Conservation (phyloP, 2,113 vertebrate species). For the Rissa tridactyla region DNA sequence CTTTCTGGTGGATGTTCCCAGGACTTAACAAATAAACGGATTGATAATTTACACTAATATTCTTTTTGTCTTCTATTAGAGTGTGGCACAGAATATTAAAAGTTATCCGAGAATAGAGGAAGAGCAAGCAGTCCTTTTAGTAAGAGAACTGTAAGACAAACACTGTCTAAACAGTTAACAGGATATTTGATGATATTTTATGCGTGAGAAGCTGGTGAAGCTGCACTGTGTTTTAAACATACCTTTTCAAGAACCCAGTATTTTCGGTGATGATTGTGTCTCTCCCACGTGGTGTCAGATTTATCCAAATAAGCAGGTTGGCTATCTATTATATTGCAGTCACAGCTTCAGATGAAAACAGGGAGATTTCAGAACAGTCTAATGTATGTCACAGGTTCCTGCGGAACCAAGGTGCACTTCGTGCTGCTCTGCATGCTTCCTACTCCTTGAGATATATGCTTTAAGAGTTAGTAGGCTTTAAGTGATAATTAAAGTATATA, state of each 20-base stretch:
- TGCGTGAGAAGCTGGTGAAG: not conserved
- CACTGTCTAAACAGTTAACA: not conserved
- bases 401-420: not conserved
- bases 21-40: not conserved
- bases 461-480: not conserved
- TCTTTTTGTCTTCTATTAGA: not conserved
- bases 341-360: not conserved
- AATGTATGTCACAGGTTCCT: not conserved
- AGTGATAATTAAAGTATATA: not conserved
- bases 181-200: not conserved
- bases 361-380: not conserved
- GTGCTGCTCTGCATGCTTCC: not conserved
- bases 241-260: not conserved
- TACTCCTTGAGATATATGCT: not conserved
- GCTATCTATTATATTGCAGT: not conserved
- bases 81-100: not conserved
- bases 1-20: not conserved
- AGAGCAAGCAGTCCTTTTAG: not conserved
- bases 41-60: not conserved
- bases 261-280: not conserved
- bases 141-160: not conserved
- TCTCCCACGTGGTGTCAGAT: not conserved
- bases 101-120: not conserved
- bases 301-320: not conserved
- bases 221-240: not conserved